Evolutionary conservation across 1,140 invertebrate species (phyloP).

Genomic region (Drosophila equinoxialis): DNA sequence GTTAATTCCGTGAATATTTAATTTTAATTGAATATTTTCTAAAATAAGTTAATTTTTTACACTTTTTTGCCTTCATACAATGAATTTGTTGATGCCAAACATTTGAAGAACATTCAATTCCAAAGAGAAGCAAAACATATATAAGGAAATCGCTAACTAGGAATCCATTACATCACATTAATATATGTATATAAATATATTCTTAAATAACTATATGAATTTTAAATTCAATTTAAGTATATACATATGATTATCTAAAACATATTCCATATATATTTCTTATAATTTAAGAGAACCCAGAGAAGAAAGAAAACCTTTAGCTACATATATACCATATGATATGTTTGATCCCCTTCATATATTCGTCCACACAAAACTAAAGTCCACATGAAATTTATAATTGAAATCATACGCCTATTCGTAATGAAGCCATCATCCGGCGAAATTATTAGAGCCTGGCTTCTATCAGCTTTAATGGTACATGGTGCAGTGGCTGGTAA

Average conservation of each 20-base stretch:
- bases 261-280: neutral
- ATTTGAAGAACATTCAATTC: too few species aligned
- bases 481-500: conserved; percentile 88
- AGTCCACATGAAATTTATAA: conserved; percentile 32
- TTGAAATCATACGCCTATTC: conserved; percentile 31
- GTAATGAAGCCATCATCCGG: conserved; percentile 81
- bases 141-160: too few species aligned
- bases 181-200: too few species aligned
- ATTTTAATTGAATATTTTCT: too few species aligned
- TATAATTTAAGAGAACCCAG: neutral
- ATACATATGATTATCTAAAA: neutral
- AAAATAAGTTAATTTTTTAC: too few species aligned
- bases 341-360: conserved; percentile 12
- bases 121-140: too few species aligned
- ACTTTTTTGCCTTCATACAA: too few species aligned
- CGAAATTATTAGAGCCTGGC: conserved; percentile 83
- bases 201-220: too few species aligned
- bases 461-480: conserved; percentile 74
- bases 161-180: too few species aligned
- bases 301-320: conserved; percentile 8
- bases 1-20: too few species aligned
- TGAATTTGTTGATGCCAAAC: too few species aligned
- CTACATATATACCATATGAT: conserved; percentile 10
- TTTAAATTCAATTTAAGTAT: too few species aligned
- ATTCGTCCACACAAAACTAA: conserved; percentile 21